These are phyloP conservation scores for Taphrorychus bicolor DNA, from an alignment of 2,888 invertebrate genomes.

Conservation along the genomic window DNA sequence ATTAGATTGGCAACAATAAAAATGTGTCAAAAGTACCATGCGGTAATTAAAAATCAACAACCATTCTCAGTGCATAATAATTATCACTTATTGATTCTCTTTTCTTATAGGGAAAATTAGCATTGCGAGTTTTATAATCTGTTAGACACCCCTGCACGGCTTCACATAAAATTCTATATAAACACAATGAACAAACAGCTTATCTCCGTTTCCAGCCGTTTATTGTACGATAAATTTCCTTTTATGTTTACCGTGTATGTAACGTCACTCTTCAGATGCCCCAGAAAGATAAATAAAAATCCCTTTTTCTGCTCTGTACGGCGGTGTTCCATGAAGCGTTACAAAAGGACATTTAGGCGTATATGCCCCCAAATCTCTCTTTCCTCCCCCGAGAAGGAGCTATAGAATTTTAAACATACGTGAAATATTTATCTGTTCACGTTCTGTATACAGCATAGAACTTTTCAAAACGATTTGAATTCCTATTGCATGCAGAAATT, in stretches of 20 bases:
- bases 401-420: no score
- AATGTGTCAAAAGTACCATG: no score
- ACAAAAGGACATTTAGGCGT: neutral
- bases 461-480: neutral
- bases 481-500: neutral
- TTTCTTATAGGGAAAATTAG: no score
- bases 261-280: neutral
- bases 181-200: neutral
- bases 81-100: no score
- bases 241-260: neutral
- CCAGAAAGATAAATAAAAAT: neutral
- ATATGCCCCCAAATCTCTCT: no score
- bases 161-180: neutral
- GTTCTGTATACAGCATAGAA: no score
- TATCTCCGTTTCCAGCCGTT: conserved; percentile 1
- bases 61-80: no score
- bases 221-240: neutral
- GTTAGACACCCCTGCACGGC: neutral
- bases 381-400: no score
- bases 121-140: no score
- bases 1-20: no score
- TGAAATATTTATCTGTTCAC: no score
- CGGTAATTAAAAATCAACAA: no score
- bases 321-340: neutral
- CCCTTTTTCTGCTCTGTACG: neutral